These are phyloP conservation scores for Trematomus loennbergii DNA, from an alignment of 2,113 vertebrate species.

Conservation along the genomic window DNA sequence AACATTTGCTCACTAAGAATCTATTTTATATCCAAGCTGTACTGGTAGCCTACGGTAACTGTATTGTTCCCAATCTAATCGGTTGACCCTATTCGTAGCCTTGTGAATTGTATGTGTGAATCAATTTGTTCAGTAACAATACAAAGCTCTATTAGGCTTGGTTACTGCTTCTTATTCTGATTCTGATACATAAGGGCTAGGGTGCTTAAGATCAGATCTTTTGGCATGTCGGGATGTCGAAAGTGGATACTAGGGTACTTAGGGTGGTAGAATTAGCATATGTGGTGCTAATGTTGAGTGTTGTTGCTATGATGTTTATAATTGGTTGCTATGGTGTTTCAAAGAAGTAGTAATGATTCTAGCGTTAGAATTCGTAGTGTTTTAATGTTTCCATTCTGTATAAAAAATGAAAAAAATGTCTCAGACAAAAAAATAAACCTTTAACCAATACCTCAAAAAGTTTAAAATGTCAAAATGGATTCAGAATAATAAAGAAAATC, in stretches of 20 bases:
- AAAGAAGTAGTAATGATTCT: neutral
- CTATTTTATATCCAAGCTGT: too few relatives aligned
- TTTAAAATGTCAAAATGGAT: too few relatives aligned
- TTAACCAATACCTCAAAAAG: too few relatives aligned
- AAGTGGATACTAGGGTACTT: neutral
- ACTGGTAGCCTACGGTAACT: too few relatives aligned
- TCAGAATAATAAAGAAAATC: neutral
- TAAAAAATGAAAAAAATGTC: neutral
- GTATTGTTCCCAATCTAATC: too few relatives aligned
- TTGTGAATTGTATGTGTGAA: too few relatives aligned
- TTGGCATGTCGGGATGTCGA: neutral
- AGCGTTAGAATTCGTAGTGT: neutral
- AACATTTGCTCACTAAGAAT: too few relatives aligned
- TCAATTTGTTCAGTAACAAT: too few relatives aligned
- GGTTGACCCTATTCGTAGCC: too few relatives aligned
- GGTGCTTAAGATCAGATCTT: neutral
- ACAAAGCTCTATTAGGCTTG: neutral
- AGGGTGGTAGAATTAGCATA: too few relatives aligned
- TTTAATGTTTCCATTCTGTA: neutral
- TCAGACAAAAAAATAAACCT: neutral
- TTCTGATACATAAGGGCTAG: neutral
- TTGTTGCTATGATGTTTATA: neutral
- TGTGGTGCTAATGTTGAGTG: neutral
- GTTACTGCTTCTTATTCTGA: too few relatives aligned
- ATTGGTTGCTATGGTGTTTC: neutral